Conservation (phyloP, 92 coral and sea anemone genomes). For the Heliopora coerulea region DNA sequence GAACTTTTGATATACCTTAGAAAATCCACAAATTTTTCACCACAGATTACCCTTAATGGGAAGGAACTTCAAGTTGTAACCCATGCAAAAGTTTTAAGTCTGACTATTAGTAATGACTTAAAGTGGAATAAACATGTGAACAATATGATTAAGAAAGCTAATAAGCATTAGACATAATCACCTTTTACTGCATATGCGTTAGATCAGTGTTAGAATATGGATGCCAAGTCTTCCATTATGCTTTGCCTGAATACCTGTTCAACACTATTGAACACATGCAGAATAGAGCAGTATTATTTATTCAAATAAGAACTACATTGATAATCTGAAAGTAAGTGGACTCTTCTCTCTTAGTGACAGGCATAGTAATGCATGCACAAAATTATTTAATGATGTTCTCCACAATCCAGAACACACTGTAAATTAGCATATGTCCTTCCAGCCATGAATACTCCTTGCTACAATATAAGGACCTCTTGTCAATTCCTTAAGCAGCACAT, state of each 20-base stretch:
- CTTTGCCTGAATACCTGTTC: slow-evolving; percentile 1
- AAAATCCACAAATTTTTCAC: neutral
- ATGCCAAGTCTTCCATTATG: slow-evolving; percentile 26
- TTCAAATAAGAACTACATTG: neutral
- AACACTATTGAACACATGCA: neutral
- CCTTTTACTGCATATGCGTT: neutral
- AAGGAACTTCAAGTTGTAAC: neutral
- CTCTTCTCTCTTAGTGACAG: neutral
- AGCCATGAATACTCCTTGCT: too few relatives aligned
- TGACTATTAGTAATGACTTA: slow-evolving; percentile 1
- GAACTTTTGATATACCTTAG: slow-evolving; percentile 26
- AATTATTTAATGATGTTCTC: slow-evolving; percentile 3
- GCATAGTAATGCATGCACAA: slow-evolving; percentile 9
- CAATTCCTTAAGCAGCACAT: too few relatives aligned
- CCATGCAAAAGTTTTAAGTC: neutral
- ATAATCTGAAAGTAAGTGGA: neutral
- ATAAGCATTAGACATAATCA: slow-evolving; percentile 1
- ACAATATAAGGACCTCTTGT: too few relatives aligned
- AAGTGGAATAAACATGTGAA: slow-evolving; percentile 10
- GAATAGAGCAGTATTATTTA: neutral
- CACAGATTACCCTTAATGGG: neutral
- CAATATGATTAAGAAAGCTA: slow-evolving; percentile 9
- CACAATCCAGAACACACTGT: too few relatives aligned
- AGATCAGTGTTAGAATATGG: slow-evolving; percentile 17
- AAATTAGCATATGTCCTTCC: too few relatives aligned